These are phyloP conservation scores for Cynodonichthys magdalenae DNA, from an alignment of 2,797 vertebrate species.

Conservation along the genomic window DNA sequence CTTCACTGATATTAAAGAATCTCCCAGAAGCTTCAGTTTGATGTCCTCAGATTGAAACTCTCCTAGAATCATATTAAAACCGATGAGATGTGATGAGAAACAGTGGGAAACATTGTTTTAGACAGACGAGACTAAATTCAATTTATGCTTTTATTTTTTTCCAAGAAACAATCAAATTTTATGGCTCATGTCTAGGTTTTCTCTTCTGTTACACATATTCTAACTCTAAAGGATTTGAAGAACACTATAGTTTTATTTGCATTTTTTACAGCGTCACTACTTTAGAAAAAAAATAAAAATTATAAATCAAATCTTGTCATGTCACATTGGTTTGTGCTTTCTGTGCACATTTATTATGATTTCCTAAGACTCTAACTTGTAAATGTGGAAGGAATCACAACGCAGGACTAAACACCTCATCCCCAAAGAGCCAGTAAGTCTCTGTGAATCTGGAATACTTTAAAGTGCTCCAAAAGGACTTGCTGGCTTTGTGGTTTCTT, in stretches of 20 bases:
- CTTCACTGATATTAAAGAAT: no score
- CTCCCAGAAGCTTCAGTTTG: no score
- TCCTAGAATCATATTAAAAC: not conserved
- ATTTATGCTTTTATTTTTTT: not conserved
- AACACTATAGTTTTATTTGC: not conserved
- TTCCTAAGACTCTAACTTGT: constrained; percentile 10
- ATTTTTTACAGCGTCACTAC: not conserved
- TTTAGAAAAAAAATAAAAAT: not conserved
- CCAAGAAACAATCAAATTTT: not conserved
- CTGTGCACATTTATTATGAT: constrained; percentile 13
- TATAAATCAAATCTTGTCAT: constrained; percentile 12
- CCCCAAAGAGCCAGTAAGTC: constrained; percentile 45
- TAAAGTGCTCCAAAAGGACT: constrained; percentile 35
- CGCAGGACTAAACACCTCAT: constrained; percentile 43
- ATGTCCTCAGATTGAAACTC: not conserved
- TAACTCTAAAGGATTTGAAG: not conserved
- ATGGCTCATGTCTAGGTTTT: not conserved
- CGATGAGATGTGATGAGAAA: not conserved
- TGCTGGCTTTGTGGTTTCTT: constrained; percentile 33
- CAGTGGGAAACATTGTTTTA: not conserved
- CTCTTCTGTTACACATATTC: not conserved
- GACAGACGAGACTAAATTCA: not conserved
- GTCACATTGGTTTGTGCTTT: constrained; percentile 26
- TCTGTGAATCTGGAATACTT: constrained; percentile 35
- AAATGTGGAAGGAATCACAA: constrained; percentile 31